A percentile compares a stretch with the other conserved stretches of the same genome.
Evolutionary conservation across 1,140 invertebrate species (phyloP).

Genomic region (Sinella curviseta): DNA sequence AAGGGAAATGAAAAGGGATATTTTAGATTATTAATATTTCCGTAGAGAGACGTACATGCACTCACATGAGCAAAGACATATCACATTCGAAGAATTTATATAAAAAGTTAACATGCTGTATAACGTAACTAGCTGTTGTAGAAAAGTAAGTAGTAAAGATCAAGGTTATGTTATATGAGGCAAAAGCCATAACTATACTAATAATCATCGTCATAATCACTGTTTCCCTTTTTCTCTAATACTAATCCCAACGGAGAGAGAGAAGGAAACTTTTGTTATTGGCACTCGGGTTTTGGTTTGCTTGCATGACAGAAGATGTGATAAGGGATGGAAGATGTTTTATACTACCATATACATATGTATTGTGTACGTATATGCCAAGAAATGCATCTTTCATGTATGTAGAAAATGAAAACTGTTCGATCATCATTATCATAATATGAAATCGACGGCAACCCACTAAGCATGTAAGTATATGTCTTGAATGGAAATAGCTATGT

Average conservation of each 20-base stretch:
- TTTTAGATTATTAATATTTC: constrained; percentile 10
- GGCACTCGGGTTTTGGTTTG: no score
- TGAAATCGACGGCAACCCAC: not conserved
- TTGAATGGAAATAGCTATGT: not conserved
- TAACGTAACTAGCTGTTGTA: no score
- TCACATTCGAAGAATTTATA: not conserved
- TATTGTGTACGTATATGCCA: no score
- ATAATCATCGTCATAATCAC: not conserved
- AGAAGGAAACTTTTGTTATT: not conserved
- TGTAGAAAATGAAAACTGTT: no score
- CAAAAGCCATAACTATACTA: no score
- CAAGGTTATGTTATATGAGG: not conserved
- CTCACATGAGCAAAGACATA: not conserved
- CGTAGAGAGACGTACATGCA: not conserved
- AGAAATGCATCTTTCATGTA: no score
- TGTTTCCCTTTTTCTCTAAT: no score
- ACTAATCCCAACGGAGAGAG: not conserved
- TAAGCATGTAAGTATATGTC: not conserved
- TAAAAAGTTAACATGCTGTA: not conserved
- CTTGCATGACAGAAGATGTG: no score
- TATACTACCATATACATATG: no score
- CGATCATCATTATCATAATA: not conserved
- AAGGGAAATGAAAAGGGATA: constrained; percentile 4
- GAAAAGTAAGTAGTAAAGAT: not conserved
- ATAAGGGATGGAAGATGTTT: not conserved